Conservation (phyloP, 2,113 vertebrate genomes). For the Paramisgurnus dabryanus region DNA sequence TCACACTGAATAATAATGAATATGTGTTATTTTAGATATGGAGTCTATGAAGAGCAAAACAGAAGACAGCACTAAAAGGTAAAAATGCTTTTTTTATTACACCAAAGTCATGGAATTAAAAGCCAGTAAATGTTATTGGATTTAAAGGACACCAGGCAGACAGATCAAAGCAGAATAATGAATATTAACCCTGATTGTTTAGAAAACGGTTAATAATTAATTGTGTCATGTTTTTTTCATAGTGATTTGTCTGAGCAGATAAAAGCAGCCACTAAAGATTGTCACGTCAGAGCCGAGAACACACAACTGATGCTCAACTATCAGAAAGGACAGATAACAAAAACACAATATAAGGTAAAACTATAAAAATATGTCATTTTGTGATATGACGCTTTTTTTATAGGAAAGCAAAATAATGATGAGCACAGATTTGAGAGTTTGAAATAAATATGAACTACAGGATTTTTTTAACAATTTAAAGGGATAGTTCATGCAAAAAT, state of each 20-base stretch:
- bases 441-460: no score
- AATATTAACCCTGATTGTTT: no score
- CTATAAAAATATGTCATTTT: background rate
- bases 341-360: constrained; percentile 85
- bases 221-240: background rate
- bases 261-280: constrained; percentile 88
- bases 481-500: no score
- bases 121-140: no score
- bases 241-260: constrained; percentile 88
- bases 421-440: no score
- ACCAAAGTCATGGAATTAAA: background rate
- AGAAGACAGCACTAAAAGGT: constrained; percentile 38
- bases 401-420: background rate
- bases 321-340: constrained; percentile 86
- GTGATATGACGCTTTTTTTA: background rate
- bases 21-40: constrained; percentile 7
- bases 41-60: constrained; percentile 23
- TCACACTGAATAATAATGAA: background rate
- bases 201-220: background rate
- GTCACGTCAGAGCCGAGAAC: constrained; percentile 85
- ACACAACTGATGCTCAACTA: constrained; percentile 88
- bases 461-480: no score
- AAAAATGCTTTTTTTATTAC: background rate
- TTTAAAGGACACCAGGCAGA: no score
- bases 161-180: no score